These are phyloP conservation scores for Oostethus manadensis DNA, from an alignment of 2,113 vertebrate genomes.

Conservation along the genomic window DNA sequence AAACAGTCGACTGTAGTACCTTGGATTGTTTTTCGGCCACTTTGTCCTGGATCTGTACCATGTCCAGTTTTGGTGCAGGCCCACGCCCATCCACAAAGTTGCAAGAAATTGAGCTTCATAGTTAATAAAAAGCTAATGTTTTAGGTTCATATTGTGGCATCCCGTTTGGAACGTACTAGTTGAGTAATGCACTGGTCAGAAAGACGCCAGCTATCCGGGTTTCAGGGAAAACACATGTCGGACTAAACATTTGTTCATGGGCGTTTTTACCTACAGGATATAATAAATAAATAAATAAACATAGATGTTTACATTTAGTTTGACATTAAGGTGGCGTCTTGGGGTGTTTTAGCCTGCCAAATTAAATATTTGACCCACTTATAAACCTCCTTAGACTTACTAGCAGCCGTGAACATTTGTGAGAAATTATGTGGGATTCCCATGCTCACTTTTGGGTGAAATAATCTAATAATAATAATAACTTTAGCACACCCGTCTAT, in stretches of 20 bases:
- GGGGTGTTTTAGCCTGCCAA: background rate
- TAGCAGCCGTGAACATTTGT: background rate
- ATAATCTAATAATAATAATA: no score
- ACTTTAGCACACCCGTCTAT: no score
- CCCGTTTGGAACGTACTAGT: background rate
- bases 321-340: background rate
- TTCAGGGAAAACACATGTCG: background rate
- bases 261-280: conserved; percentile 6
- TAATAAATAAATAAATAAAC: conserved; percentile 5
- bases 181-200: background rate
- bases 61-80: background rate
- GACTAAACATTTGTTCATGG: background rate
- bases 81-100: background rate
- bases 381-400: background rate
- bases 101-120: background rate
- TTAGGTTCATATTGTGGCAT: background rate
- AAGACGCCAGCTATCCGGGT: background rate
- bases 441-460: background rate
- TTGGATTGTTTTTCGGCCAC: background rate
- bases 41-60: background rate
- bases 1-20: background rate
- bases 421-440: background rate
- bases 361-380: conserved; percentile 1
- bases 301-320: background rate
- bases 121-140: background rate